Evolutionary conservation across 2,888 invertebrate genomes (phyloP).

Genomic region (Cephus pulcher): DNA sequence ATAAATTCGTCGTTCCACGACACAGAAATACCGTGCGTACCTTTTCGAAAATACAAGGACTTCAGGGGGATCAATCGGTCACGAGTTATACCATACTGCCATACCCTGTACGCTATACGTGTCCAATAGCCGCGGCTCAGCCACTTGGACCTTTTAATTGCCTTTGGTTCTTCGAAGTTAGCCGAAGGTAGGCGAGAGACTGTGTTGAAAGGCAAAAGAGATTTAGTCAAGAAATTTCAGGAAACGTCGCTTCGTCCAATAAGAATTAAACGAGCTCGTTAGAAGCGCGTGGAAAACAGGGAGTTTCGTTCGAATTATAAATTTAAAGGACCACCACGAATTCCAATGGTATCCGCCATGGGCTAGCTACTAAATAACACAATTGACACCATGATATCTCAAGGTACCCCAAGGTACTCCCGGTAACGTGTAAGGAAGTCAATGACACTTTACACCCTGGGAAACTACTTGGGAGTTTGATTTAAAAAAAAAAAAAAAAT

Average conservation of each 20-base stretch:
- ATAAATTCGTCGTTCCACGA: neutral
- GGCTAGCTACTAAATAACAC: neutral
- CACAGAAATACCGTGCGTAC: neutral
- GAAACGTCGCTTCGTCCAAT: constrained; percentile 11
- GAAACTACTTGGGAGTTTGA: neutral
- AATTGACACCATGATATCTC: neutral
- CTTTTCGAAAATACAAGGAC: neutral
- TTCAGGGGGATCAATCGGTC: neutral
- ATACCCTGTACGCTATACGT: neutral
- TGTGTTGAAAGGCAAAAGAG: neutral
- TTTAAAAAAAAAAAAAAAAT: neutral
- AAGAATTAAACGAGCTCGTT: constrained; percentile 23
- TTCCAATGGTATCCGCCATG: neutral
- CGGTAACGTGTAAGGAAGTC: neutral
- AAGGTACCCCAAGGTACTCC: neutral
- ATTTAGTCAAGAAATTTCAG: constrained; percentile 1
- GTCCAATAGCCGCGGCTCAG: neutral
- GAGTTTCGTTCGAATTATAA: constrained; percentile 18
- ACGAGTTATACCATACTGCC: neutral
- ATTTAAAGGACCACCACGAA: constrained; percentile 22
- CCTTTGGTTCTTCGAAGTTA: constrained; percentile 19
- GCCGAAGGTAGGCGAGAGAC: neutral
- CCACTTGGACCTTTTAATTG: constrained; percentile 18
- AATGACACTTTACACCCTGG: neutral
- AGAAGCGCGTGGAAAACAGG: constrained; percentile 19